Evolutionary conservation across 2,113 vertebrate species (phyloP).

Genomic region (Gnathonemus echidnorhynchus): DNA sequence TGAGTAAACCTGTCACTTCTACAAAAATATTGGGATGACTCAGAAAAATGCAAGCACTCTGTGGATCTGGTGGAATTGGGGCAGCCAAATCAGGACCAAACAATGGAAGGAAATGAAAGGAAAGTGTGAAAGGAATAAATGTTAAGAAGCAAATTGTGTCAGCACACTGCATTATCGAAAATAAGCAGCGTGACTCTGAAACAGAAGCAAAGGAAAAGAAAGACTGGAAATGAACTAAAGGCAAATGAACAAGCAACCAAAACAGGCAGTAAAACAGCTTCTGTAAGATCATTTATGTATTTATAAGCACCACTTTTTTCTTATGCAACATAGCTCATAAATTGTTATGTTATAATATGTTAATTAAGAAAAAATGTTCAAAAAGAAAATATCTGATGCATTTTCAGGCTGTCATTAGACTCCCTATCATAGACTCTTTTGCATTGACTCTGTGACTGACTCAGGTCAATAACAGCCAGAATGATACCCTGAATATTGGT

Average conservation of each 20-base stretch:
- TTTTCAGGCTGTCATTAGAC: not conserved
- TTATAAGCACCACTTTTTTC: not conserved
- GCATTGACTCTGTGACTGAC: not conserved
- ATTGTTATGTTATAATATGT: not conserved
- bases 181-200: not conserved
- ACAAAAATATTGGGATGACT: not conserved
- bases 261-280: not conserved
- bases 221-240: not conserved
- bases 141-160: not conserved
- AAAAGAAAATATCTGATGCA: too few relatives aligned
- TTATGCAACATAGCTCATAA: not conserved
- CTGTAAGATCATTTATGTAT: not conserved
- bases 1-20: not conserved
- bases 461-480: not conserved
- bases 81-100: not conserved
- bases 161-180: not conserved
- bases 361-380: too few relatives aligned
- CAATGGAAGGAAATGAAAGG: not conserved
- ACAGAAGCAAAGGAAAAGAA: not conserved
- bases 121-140: not conserved
- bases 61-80: not conserved
- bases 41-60: not conserved
- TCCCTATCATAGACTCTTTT: not conserved
- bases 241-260: not conserved
- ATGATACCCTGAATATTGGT: not conserved